Evolutionary conservation across 2,888 invertebrate genomes (phyloP).

Genomic region (Tipula unca): DNA sequence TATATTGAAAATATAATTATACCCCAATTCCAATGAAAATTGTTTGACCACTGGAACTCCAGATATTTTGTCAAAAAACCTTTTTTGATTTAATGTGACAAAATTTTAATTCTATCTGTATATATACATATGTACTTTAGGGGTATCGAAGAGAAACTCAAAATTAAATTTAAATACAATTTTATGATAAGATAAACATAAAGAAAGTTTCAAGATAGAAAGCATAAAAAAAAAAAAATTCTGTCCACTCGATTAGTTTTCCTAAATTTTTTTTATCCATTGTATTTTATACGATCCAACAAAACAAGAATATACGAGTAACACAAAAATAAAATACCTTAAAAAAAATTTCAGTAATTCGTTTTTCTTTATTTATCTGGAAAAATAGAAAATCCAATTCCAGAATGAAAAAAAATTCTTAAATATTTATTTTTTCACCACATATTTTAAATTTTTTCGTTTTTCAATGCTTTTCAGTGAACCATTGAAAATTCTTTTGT

Average conservation of each 20-base stretch:
- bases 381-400: not conserved
- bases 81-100: conserved; percentile 8
- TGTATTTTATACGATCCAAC: not conserved
- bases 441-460: not conserved
- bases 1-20: not conserved
- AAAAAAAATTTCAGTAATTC: not conserved
- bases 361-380: not conserved
- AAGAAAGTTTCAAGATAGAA: not conserved
- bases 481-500: not conserved
- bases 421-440: not conserved
- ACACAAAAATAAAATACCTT: not conserved
- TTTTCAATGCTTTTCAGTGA: not conserved
- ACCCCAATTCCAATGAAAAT: not conserved
- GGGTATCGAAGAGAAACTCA: not conserved
- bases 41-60: not conserved
- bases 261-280: not conserved
- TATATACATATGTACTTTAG: not conserved
- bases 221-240: not conserved
- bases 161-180: not conserved
- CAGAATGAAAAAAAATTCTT: not conserved
- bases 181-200: not conserved
- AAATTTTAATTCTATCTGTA: not conserved
- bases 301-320: not conserved
- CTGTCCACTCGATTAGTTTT: not conserved
- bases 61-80: not conserved